Conservation (phyloP, 2,888 invertebrate genomes). For the Dexiosoma caninum region DNA sequence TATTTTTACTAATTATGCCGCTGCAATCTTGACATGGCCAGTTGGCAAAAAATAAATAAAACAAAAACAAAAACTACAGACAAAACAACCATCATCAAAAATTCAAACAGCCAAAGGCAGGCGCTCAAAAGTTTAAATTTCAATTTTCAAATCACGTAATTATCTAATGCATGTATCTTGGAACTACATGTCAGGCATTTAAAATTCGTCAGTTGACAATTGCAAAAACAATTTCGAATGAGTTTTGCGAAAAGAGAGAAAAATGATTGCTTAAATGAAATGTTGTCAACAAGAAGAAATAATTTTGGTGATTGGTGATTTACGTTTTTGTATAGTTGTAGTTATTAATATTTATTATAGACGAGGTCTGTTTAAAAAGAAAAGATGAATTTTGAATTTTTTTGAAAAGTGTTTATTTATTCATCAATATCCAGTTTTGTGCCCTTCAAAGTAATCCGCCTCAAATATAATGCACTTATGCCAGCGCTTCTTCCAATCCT, state of each 20-base stretch:
- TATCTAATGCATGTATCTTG: conserved; percentile 61
- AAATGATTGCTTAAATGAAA: neutral
- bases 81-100: conserved; percentile 9
- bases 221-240: conserved; percentile 2
- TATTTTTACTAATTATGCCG: conserved; percentile 55
- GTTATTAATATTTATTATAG: no score
- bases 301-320: no score
- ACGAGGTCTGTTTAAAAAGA: no score
- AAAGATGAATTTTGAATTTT: no score
- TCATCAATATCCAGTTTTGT: no score
- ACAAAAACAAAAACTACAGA: neutral
- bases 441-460: no score
- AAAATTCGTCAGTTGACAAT: conserved; percentile 14
- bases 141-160: conserved; percentile 59
- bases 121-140: conserved; percentile 8
- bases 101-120: conserved; percentile 2
- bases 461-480: no score
- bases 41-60: neutral
- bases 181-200: conserved; percentile 59
- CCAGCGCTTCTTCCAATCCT: no score
- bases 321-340: no score
- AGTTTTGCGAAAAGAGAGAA: neutral
- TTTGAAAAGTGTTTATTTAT: no score
- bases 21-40: conserved; percentile 39
- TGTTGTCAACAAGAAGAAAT: no score